Percentiles rank a stretch among this genome's conserved stretches.
These are phyloP conservation scores for Torymus auratus DNA, from an alignment of 2,888 invertebrate species.

Conservation along the genomic window DNA sequence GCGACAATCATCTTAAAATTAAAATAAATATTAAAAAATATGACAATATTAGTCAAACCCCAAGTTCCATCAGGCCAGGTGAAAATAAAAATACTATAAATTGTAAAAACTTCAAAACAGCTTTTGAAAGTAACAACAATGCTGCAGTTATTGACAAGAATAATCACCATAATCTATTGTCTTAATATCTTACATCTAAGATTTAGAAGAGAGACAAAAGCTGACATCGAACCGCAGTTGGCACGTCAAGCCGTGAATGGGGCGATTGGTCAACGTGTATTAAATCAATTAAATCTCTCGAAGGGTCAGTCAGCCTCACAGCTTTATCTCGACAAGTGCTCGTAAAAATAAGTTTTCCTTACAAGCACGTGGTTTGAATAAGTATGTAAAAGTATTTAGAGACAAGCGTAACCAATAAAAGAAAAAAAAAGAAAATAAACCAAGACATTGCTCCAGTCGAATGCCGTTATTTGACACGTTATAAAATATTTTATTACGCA, in stretches of 20 bases:
- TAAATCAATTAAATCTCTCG: conserved; percentile 68
- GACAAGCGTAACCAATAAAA: not conserved
- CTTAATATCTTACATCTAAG: conserved; percentile 48
- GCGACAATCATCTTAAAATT: too few species aligned
- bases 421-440: not conserved
- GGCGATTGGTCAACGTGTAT: conserved; percentile 63
- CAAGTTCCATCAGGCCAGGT: too few species aligned
- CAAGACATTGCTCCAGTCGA: too few species aligned
- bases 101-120: not conserved
- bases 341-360: conserved; percentile 16
- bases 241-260: conserved; percentile 62
- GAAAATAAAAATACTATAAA: conserved; percentile 4
- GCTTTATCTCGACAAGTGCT: conserved; percentile 63
- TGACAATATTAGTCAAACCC: too few species aligned
- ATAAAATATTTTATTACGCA: too few species aligned
- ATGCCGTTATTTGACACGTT: too few species aligned
- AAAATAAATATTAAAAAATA: too few species aligned
- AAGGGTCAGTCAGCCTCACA: conserved; percentile 61
- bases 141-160: conserved; percentile 14
- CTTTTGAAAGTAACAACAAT: conserved; percentile 12
- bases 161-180: conserved; percentile 44
- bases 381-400: conserved; percentile 8
- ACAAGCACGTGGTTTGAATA: not conserved
- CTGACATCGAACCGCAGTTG: conserved; percentile 63
- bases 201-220: conserved; percentile 60